Base-by-base conservation (phyloP, 1,140 invertebrate species). In the Micrasema minimum region DNA sequence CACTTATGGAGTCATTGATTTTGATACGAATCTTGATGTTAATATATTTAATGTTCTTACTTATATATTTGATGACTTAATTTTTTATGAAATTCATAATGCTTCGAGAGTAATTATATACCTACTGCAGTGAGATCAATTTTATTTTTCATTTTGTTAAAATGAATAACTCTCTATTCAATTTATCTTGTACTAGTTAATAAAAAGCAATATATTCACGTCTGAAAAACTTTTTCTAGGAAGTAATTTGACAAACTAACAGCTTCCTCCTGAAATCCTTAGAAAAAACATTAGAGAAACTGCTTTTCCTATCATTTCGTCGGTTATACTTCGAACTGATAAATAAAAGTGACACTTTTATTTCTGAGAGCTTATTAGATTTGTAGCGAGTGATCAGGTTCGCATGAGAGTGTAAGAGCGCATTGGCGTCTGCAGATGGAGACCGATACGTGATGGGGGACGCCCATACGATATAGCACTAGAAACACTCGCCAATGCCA, bases 401-500 rank as follows among this genome's bases (percentile, higher is more conserved):
- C 26, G 51, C 22, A 16, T 10, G n/a, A 11, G n/a, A 14, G n/a
- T 10, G 2, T 4, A 55, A 26, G 23, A 35, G 51, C 11, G 35
- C 51, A 55, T 55, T 55, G 51, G 35, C 51, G 51, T 55, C 51
- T 55, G 51, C 51, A 35, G 51, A 55, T 55, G 51, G 51, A 22
- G 51, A 35, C 22, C 51, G 51, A 55, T 35, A 35, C 6, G 20
- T 12, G 26, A 31, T 23, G 50, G 50, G 50, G 50, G 50, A 55
- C 51, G 51, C 51, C 51, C 51, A 55, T 55, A 12, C 51, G 51
- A 55, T 55, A 26, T n/a, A 55, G 51, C 51, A 64, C 31, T 48
- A 22, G 61, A 64, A 48, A 64, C 45, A 37, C n/a, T 59, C 43
- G 50, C 53, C 50, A 59, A 69, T 69, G 26, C 68, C 43, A 70